These are phyloP conservation scores for Calephelis perditalis DNA, from an alignment of 2,888 invertebrate species.

Conservation along the genomic window DNA sequence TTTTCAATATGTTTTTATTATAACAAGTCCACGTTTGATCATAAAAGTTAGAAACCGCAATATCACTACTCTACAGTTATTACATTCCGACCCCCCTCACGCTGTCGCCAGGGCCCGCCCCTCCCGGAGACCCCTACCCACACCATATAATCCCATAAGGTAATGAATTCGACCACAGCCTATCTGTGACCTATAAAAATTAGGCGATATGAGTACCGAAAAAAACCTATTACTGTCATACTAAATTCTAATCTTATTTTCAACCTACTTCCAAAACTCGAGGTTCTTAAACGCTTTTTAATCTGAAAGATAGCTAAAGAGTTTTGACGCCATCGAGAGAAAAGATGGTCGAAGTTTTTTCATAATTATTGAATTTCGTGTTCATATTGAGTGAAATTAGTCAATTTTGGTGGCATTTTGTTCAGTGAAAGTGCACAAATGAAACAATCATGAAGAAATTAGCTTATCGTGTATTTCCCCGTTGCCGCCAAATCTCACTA, in stretches of 20 bases:
- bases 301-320: too few species aligned
- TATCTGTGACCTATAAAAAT: constrained; percentile 68
- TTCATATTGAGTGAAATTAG: too few species aligned
- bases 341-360: too few species aligned
- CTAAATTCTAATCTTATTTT: not conserved
- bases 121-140: constrained; percentile 37
- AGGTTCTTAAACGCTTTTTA: too few species aligned
- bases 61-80: constrained; percentile 70
- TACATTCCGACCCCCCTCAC: constrained; percentile 51
- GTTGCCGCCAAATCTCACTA: too few species aligned
- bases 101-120: constrained; percentile 59
- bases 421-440: too few species aligned
- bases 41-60: constrained; percentile 66
- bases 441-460: too few species aligned
- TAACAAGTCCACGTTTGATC: constrained; percentile 45
- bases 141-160: constrained; percentile 54
- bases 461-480: too few species aligned
- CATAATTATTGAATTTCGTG: too few species aligned
- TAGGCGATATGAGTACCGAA: constrained; percentile 49
- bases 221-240: not conserved
- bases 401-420: too few species aligned
- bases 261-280: too few species aligned
- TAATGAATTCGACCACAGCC: constrained; percentile 67
- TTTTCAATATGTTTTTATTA: constrained; percentile 37
- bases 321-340: too few species aligned